phyloP scores from a whole-genome alignment of 2,888 invertebrate species.

The Rambutsinella grinnellia region DNA sequence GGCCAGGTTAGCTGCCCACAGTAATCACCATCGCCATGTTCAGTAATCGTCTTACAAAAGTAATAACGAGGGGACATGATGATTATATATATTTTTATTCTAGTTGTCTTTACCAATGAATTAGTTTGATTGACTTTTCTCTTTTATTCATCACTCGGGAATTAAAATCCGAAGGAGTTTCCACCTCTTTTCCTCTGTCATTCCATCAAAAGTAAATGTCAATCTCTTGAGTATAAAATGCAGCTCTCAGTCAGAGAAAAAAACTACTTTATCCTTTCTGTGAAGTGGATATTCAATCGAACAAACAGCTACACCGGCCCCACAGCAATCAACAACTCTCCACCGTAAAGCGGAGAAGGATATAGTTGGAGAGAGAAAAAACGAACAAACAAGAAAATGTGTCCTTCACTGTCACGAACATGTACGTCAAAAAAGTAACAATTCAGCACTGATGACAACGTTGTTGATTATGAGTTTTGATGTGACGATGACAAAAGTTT shows the following conservation, averaged over 20 bases:
- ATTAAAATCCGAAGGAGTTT: slow-evolving; percentile 25
- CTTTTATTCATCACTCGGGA: background rate
- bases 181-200: slow-evolving; percentile 50
- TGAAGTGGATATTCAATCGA: background rate
- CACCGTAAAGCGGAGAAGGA: background rate
- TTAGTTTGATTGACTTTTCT: background rate
- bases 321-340: background rate
- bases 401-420: slow-evolving; percentile 57
- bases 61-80: slow-evolving; percentile 41
- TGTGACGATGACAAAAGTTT: slow-evolving; percentile 51
- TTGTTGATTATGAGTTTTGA: background rate
- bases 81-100: slow-evolving; percentile 28
- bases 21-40: slow-evolving; percentile 27
- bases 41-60: background rate
- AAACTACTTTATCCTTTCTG: background rate
- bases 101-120: background rate
- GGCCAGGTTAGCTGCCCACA: slow-evolving; percentile 23
- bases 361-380: background rate
- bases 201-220: slow-evolving; percentile 57
- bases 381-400: slow-evolving; percentile 12
- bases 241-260: background rate
- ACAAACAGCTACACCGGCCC: no score
- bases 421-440: slow-evolving; percentile 14
- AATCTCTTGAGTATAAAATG: slow-evolving; percentile 42
- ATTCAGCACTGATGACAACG: slow-evolving; percentile 12